Conservation (phyloP, 23 tunicate species). For the Aplidium turbinatum region DNA sequence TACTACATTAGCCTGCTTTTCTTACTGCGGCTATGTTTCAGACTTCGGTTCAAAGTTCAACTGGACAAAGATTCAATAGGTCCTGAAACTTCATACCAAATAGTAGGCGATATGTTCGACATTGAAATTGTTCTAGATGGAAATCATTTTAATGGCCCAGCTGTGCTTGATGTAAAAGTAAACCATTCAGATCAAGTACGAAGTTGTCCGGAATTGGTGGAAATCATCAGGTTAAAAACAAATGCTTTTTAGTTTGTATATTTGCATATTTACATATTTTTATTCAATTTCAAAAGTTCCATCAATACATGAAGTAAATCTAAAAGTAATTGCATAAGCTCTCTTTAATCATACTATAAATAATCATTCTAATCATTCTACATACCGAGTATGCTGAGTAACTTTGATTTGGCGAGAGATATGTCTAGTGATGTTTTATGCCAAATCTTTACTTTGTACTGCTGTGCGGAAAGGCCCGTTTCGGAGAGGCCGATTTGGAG, state of each 20-base stretch:
- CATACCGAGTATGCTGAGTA: too few relatives aligned
- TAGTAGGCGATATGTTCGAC: slow-evolving; percentile 62
- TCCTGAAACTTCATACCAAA: slow-evolving; percentile 55
- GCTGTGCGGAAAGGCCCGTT: too few relatives aligned
- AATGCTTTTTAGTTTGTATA: background rate
- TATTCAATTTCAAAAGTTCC: background rate
- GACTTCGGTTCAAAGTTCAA: slow-evolving; percentile 49
- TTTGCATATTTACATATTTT: background rate
- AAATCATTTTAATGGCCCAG: slow-evolving; percentile 36
- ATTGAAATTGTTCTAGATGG: slow-evolving; percentile 64
- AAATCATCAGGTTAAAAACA: slow-evolving; percentile 60
- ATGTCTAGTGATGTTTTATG: too few relatives aligned
- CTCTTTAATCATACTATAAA: background rate
- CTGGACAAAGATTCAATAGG: slow-evolving; percentile 33
- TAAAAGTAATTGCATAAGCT: background rate
- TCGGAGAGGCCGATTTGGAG: too few relatives aligned
- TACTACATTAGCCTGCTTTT: too few relatives aligned
- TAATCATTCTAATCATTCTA: too few relatives aligned
- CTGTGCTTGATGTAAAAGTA: slow-evolving; percentile 59
- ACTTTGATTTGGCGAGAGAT: too few relatives aligned
- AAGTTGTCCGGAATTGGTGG: slow-evolving; percentile 54
- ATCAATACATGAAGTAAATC: background rate
- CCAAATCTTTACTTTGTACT: too few relatives aligned
- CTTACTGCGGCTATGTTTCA: too few relatives aligned
- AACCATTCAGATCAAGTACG: slow-evolving; percentile 39